Evolutionary conservation across 1,140 invertebrate species (phyloP).

Genomic region (Psilanteris sp.): DNA sequence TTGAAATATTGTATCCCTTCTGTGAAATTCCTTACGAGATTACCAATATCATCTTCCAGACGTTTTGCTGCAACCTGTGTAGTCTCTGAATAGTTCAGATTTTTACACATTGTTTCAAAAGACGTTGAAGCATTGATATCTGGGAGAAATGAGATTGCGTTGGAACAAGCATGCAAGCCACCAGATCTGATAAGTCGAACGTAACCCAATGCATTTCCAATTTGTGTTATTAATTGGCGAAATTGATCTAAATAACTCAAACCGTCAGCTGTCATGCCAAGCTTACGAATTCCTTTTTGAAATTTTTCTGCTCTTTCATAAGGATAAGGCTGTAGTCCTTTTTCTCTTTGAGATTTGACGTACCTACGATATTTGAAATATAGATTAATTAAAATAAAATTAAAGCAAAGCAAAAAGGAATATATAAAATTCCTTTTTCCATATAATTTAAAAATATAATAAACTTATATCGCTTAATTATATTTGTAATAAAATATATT

Average conservation of each 20-base stretch:
- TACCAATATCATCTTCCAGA: constrained; percentile 88
- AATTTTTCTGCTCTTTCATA: constrained; percentile 97
- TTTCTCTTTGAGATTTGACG: constrained; percentile 78
- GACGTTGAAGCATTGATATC: constrained; percentile 86
- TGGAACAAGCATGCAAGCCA: constrained; percentile 93
- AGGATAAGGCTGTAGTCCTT: constrained; percentile 80
- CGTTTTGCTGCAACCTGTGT: constrained; percentile 85
- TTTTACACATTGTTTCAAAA: constrained; percentile 82
- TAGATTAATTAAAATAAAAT: constrained; percentile 1
- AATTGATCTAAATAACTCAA: constrained; percentile 96
- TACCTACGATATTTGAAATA: too few species aligned
- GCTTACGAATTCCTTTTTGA: constrained; percentile 93
- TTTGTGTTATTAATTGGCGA: constrained; percentile 93
- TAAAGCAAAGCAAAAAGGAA: too few species aligned
- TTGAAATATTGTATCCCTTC: constrained; percentile 98
- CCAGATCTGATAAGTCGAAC: constrained; percentile 96
- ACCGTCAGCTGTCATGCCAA: constrained; percentile 91
- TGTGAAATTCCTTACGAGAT: constrained; percentile 91
- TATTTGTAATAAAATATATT: constrained; percentile 1
- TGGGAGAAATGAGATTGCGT: constrained; percentile 94
- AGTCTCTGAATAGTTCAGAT: constrained; percentile 82
- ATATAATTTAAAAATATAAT: too few species aligned
- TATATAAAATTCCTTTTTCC: too few species aligned
- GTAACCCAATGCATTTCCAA: constrained; percentile 98
- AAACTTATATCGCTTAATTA: too few species aligned